A percentile compares a stretch with the other conserved stretches of the same genome.
Evolutionary conservation across 2,113 vertebrate species (phyloP).

Genomic region (Phycodurus eques): DNA sequence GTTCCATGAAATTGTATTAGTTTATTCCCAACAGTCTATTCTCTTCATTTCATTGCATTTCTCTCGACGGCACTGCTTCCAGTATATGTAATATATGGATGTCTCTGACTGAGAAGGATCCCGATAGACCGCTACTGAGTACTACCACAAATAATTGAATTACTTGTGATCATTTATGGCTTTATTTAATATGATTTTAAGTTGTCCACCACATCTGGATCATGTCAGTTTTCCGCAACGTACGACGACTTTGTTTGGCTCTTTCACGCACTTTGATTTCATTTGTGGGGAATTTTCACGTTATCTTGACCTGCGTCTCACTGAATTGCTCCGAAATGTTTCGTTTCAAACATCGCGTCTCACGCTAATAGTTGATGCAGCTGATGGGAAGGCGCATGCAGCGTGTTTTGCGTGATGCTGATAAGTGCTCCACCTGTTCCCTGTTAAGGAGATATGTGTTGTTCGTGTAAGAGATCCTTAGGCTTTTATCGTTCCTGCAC

Average conservation of each 20-base stretch:
- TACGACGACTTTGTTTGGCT: neutral
- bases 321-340: neutral
- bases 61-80: no score
- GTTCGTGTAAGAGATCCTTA: constrained; percentile 36
- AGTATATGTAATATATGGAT: neutral
- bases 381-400: neutral
- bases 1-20: no score
- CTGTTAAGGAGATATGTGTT: constrained; percentile 42
- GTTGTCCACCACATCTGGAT: constrained; percentile 44
- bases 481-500: constrained; percentile 26
- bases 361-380: constrained; percentile 14
- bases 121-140: no score
- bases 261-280: neutral
- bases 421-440: constrained; percentile 41
- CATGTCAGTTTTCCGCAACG: constrained; percentile 26
- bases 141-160: neutral
- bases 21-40: no score
- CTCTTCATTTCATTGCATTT: no score
- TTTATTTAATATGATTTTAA: neutral
- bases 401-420: constrained; percentile 20
- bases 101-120: no score
- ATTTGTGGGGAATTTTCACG: neutral
- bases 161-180: neutral
- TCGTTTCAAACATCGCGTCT: neutral
- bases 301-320: neutral